phyloP scores from a whole-genome alignment of 2,113 vertebrate genomes.

The Spea bombifrons region DNA sequence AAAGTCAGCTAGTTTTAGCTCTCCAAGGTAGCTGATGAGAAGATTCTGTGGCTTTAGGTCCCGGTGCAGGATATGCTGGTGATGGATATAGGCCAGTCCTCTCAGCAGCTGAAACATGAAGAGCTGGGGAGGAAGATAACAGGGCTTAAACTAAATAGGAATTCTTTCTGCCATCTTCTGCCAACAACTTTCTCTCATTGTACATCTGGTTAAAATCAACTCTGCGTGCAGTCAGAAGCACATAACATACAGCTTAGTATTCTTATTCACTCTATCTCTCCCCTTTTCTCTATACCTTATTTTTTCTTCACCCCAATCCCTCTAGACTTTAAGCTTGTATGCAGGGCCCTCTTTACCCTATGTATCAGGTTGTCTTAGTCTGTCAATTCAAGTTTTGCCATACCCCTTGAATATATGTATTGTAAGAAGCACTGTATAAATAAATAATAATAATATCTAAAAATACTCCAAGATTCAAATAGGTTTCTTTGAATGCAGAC shows the following conservation, averaged over 20 bases:
- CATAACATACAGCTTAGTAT: background rate
- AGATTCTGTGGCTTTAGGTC: conserved; percentile 95
- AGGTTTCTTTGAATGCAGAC: background rate
- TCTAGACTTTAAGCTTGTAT: no score
- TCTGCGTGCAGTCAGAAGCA: conserved; percentile 14
- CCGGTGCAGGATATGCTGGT: conserved; percentile 80
- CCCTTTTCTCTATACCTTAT: background rate
- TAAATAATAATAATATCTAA: background rate
- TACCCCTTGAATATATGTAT: conserved; percentile 7
- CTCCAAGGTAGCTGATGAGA: conserved; percentile 88
- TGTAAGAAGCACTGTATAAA: no score
- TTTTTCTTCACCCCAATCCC: no score
- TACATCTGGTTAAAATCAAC: conserved; percentile 16
- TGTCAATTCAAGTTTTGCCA: no score
- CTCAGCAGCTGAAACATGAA: conserved; percentile 89
- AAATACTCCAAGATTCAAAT: background rate
- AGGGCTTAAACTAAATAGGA: conserved; percentile 39
- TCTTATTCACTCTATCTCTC: background rate
- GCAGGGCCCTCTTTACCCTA: no score
- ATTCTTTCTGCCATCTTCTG: conserved; percentile 6
- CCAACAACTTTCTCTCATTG: conserved; percentile 9
- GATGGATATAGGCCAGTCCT: conserved; percentile 83
- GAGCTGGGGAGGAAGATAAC: conserved; percentile 68
- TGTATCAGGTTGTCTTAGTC: no score
- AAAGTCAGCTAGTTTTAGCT: conserved; percentile 91